Evolutionary conservation across 2,797 vertebrate species (phyloP).

Genomic region (Rhinogobio ventralis): DNA sequence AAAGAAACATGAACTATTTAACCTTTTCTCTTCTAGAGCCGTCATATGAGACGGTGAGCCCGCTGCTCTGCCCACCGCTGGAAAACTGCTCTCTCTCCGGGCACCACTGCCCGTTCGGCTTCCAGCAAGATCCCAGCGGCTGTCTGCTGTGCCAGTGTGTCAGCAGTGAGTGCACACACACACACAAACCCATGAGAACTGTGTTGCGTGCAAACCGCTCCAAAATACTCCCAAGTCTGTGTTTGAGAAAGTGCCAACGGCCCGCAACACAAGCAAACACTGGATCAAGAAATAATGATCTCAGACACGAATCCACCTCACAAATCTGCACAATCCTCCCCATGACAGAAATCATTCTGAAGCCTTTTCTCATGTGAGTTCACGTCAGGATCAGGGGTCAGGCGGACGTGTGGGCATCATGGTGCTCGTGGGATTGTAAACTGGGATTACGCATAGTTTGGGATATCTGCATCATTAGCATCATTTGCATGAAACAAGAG

Average conservation of each 20-base stretch:
- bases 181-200: conserved; percentile 5
- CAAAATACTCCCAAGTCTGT: conserved; percentile 19
- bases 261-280: conserved; percentile 31
- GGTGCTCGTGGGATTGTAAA: neutral
- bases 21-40: conserved; percentile 72
- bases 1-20: neutral
- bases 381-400: neutral
- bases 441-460: neutral
- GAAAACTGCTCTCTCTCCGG: conserved; percentile 82
- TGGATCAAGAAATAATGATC: conserved; percentile 13
- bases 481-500: no score
- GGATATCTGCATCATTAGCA: neutral
- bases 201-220: conserved; percentile 12
- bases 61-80: conserved; percentile 79
- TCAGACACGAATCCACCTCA: conserved; percentile 1
- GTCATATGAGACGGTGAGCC: conserved; percentile 83
- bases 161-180: conserved; percentile 73
- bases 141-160: conserved; percentile 84
- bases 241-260: conserved; percentile 22
- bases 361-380: neutral
- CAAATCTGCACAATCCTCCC: conserved; percentile 22
- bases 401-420: neutral
- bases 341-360: neutral
- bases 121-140: conserved; percentile 80
- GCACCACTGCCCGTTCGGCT: conserved; percentile 80